Evolutionary conservation across 2,797 vertebrate genomes (phyloP), one percentile per base, ranked within the genome.

Genomic region (Tympanoctomys barrerae): DNA sequence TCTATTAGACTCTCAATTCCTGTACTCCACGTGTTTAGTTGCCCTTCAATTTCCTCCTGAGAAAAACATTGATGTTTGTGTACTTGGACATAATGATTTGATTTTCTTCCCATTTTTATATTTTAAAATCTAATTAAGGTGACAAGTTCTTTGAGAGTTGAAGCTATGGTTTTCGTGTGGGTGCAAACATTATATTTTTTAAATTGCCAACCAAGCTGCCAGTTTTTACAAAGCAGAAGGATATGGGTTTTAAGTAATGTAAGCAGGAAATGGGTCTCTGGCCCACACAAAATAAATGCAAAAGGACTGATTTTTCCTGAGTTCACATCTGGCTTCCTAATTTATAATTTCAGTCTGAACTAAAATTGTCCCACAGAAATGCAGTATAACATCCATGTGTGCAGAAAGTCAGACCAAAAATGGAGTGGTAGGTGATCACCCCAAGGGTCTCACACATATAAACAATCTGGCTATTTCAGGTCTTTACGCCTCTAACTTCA

Each of bases 71-170:
- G 96, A 90, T 96, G 94, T 96, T 95, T 93, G 54, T 84, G 59
- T 85, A 87, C 49, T 92, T 94, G 62, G 78, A 87, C 52, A 82
- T 94, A 92, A 93, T 28, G 57, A 97, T 77, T 54, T 75, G 71
- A 95, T 96, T 97, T 97, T 94, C 91, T 96, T 90, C 84, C 80
- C 80, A 89, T 97, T 94, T 97, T 80, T 96, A 33, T 95, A 97
- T 97, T 97, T 97, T 97, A 85, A 94, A 97, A 96, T 94, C 90
- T 94, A 97, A 97, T 97, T 96, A 97, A 96, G 83, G 92, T 89
- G 96, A 89, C 93, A 97, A 57, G 94, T 90, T 96, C 92, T 92
- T 94, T 96, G 81, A 94, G 95, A 90, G 87, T 59, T 92, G 96
- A 96, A 92, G 95, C 57, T 39, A 81, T 64, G 79, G 57, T 92